Evolutionary conservation across 1,140 invertebrate species (phyloP), one percentile per base, ranked within the genome.

Genomic region (Andrena cerasifolii): DNA sequence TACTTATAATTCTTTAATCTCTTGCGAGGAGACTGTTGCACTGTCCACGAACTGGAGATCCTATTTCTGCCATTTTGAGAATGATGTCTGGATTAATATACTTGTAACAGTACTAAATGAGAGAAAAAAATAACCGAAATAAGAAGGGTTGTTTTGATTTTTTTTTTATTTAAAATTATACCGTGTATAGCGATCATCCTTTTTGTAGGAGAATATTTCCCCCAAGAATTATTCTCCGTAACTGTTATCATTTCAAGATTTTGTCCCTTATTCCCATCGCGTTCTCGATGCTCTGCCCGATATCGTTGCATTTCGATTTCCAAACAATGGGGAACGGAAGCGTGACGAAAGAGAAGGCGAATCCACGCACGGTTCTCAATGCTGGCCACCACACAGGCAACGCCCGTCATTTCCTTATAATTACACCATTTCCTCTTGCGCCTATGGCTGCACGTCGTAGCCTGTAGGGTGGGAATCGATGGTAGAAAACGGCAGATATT

Each of bases 381-480:
- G 67, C 78, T 82, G 47, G 72, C 78, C 80, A 88, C 89, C 89
- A 86, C 89, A 84, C 66, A 78, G 83, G 89, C 87, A 83, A 90
- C 90, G 90, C 90, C 90, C 86, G 89, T 89, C 84, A 90, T 91
- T 91, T 91, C 90, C 90, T 89, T 86, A 88, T 91, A 90, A 91
- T 91, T 91, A 91, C 88, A 89, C 86, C 79, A 91, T 91, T 91
- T 91, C 90, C 90, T 89, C 67, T 36, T 45, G 79, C 75, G 67
- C 68, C 73, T 81, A 84, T 59, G 62, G 68, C 66, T 81, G n/a
- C n/a, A 76, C 61, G 59, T 68, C 54, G 66, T 28, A 53, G 56
- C 26, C 65, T 40, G 82, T 80, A 86, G 68, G 75, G 79, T 47
- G 53, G n/a, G 78, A 89, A 89, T 88, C 85, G 87, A 89, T 89